Conservation (phyloP, 1,140 invertebrate genomes). For the Heliconius hewitsoni region DNA sequence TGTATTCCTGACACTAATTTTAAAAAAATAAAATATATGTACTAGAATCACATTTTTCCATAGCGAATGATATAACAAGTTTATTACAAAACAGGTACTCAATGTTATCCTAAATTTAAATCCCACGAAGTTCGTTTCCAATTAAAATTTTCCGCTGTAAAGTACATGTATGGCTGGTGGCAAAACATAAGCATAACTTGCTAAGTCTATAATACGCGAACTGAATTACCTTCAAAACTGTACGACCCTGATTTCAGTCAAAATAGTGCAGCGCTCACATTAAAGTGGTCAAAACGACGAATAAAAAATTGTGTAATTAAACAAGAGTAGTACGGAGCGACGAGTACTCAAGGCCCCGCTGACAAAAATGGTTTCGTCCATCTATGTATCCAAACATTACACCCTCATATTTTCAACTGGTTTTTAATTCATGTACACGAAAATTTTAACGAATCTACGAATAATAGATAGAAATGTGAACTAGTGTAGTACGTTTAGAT, state of each 20-base stretch:
- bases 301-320: conserved; percentile 36
- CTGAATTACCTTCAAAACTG: conserved; percentile 30
- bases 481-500: not conserved
- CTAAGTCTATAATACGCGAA: conserved; percentile 38
- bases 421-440: not conserved
- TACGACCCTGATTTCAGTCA: conserved; percentile 37
- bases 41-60: not conserved
- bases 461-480: no score
- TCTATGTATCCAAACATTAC: not conserved
- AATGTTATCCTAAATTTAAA: conserved; percentile 36
- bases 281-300: conserved; percentile 40
- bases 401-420: conserved; percentile 10
- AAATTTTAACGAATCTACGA: not conserved
- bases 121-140: conserved; percentile 60
- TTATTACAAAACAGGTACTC: not conserved
- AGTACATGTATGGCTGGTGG: conserved; percentile 45
- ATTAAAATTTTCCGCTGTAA: conserved; percentile 64
- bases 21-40: no score
- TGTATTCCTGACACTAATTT: no score
- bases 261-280: conserved; percentile 39
- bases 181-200: conserved; percentile 53
- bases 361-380: not conserved
- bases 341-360: not conserved
- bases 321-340: not conserved
- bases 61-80: not conserved